Percentiles rank a stretch among this genome's conserved stretches.
These are phyloP conservation scores for Lasioglossum marginatum DNA, from an alignment of 2,888 invertebrate species.

Conservation along the genomic window DNA sequence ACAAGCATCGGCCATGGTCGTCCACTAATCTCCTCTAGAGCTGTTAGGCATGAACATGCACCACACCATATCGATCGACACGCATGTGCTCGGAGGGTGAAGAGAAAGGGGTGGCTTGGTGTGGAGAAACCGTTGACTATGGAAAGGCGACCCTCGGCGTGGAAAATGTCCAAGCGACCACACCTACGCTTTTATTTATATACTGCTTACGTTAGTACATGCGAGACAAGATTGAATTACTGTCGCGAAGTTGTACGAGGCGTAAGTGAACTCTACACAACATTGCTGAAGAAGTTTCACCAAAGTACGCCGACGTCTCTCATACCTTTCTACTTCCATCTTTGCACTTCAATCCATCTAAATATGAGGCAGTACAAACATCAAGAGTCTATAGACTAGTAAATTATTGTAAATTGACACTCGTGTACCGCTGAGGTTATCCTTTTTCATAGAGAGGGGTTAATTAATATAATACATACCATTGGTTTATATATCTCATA, in stretches of 20 bases:
- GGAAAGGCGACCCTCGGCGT: constrained; percentile 32
- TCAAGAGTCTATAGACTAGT: neutral
- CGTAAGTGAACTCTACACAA: neutral
- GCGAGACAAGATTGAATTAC: neutral
- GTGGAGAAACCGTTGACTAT: constrained; percentile 28
- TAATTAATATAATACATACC: neutral
- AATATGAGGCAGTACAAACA: neutral
- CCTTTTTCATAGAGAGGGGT: neutral
- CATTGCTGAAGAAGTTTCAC: neutral
- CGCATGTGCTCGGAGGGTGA: constrained; percentile 52
- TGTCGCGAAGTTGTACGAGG: neutral
- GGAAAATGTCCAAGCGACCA: constrained; percentile 59
- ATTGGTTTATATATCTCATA: neutral
- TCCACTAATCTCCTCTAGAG: constrained; percentile 58
- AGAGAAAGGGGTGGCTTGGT: neutral
- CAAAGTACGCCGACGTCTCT: neutral
- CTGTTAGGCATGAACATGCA: constrained; percentile 59
- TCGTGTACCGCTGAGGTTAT: neutral
- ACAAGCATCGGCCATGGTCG: constrained; percentile 70
- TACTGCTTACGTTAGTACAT: neutral
- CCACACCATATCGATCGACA: constrained; percentile 63
- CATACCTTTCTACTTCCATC: neutral
- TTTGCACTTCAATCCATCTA: neutral
- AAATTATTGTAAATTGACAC: no score
- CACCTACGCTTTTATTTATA: constrained; percentile 21